Evolutionary conservation across 2,797 vertebrate species (phyloP).

Genomic region (Lagorchestes hirsutus): DNA sequence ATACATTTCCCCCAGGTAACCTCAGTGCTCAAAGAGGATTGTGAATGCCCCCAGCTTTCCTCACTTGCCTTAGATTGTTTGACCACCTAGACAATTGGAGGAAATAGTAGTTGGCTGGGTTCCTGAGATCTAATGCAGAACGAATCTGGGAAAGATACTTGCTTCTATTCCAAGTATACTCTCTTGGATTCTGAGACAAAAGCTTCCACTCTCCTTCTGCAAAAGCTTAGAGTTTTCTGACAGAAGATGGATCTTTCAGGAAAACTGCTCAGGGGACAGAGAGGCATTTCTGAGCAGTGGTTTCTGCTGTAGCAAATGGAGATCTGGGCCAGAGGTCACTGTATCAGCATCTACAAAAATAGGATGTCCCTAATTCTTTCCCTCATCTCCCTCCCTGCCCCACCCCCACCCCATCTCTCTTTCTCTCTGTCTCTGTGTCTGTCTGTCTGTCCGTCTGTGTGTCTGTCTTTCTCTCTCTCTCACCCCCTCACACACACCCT

Average conservation of each 20-base stretch:
- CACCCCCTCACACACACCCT: background rate
- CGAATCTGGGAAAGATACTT: background rate
- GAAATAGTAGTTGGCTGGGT: background rate
- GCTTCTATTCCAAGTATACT: background rate
- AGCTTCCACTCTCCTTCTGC: background rate
- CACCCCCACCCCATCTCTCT: background rate
- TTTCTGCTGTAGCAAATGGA: background rate
- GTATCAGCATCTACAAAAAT: fast-evolving
- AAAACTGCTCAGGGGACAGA: background rate
- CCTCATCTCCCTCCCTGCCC: background rate
- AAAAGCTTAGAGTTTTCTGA: background rate
- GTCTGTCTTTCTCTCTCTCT: background rate
- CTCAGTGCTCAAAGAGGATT: background rate
- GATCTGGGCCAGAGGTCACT: background rate
- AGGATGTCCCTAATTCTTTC: background rate
- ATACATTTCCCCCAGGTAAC: background rate
- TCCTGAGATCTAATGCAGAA: background rate
- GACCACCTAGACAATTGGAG: background rate
- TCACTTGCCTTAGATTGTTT: background rate
- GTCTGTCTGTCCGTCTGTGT: too few relatives aligned
- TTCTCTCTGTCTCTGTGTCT: background rate
- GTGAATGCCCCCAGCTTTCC: background rate
- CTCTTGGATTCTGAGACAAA: background rate
- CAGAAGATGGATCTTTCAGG: background rate
- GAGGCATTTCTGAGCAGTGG: fast-evolving